These are phyloP conservation scores for Polypedilum pembai DNA, from an alignment of 1,140 invertebrate species.

Conservation along the genomic window DNA sequence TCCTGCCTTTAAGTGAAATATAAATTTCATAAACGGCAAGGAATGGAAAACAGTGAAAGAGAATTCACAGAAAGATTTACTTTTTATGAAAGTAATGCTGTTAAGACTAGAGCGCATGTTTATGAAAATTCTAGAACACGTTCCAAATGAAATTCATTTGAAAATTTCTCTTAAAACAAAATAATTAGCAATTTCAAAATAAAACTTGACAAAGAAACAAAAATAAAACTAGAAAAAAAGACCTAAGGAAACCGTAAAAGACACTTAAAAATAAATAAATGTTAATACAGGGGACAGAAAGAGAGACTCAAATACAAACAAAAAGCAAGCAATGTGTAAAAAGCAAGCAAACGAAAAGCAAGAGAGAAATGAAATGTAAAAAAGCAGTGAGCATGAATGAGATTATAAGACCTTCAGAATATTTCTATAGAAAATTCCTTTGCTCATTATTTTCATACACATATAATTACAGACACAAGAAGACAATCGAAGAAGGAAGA, in stretches of 20 bases:
- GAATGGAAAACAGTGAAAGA: no score
- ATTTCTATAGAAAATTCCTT: neutral
- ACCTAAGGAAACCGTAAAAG: neutral
- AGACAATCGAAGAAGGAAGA: neutral
- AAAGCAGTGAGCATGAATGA: slow-evolving; percentile 14
- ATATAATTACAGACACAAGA: neutral
- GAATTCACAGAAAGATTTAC: no score
- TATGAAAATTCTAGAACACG: no score
- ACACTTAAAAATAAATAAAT: slow-evolving; percentile 14
- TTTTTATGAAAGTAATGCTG: no score
- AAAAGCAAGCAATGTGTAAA: neutral
- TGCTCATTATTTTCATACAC: neutral
- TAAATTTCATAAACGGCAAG: neutral
- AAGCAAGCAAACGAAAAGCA: neutral
- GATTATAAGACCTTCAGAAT: slow-evolving; percentile 27
- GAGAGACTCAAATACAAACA: neutral
- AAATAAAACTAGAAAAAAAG: no score
- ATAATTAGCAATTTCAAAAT: no score
- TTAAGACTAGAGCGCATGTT: no score
- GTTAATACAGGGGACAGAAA: slow-evolving; percentile 8
- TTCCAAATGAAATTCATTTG: no score
- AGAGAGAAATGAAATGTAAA: slow-evolving; percentile 6
- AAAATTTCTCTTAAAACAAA: no score
- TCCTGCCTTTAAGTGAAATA: neutral
- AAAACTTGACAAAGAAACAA: no score